Conservation (phyloP, 2,888 invertebrate genomes). For the Erebia aethiops region DNA sequence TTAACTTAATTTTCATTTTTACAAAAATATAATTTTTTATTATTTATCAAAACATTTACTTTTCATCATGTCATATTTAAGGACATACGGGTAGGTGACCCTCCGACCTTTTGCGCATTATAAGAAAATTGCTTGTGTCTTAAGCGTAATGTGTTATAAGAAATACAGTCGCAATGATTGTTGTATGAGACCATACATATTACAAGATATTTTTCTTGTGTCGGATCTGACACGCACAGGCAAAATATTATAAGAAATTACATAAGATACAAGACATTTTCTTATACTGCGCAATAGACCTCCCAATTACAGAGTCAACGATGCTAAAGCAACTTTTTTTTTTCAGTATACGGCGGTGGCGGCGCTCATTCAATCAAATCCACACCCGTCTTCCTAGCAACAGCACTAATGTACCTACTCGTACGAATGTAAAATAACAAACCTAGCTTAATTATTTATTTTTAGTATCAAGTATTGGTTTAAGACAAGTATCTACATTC, state of each 20-base stretch:
- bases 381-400: conserved; percentile 50
- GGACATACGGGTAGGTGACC: no score
- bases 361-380: conserved; percentile 55
- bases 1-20: conserved; percentile 16
- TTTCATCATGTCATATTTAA: no score
- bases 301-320: not conserved
- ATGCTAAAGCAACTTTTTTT: conserved; percentile 30
- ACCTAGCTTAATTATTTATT: conserved; percentile 68
- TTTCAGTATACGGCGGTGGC: conserved; percentile 59
- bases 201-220: no score
- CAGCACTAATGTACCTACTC: conserved; percentile 68
- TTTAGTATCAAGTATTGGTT: conserved; percentile 50
- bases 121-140: no score
- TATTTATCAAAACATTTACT: not conserved
- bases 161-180: no score
- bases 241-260: no score
- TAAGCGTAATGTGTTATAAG: no score
- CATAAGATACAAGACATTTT: no score
- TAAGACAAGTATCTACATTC: conserved; percentile 32
- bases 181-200: no score
- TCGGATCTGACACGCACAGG: no score
- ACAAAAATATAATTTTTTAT: conserved; percentile 5
- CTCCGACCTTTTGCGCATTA: no score
- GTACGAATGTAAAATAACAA: conserved; percentile 66
- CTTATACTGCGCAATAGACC: no score